These are phyloP conservation scores for Globia sparganii DNA, from an alignment of 2,888 invertebrate species.

Conservation along the genomic window DNA sequence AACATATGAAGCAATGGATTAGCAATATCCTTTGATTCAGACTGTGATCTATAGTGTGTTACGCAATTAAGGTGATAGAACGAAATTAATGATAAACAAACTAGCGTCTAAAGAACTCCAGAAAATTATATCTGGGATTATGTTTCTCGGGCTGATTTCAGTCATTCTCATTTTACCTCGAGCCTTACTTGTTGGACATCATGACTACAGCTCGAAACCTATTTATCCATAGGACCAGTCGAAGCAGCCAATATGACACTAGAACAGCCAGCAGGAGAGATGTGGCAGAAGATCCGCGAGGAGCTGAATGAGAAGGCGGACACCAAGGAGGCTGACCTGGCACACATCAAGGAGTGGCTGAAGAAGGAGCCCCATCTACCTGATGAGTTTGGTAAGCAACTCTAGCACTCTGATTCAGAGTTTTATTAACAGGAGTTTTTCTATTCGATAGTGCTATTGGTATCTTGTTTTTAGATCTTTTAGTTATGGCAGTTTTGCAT, in stretches of 20 bases:
- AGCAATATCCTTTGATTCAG: background rate
- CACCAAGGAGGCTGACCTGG: conserved; percentile 90
- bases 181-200: background rate
- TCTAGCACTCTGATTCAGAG: background rate
- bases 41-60: background rate
- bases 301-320: conserved; percentile 93
- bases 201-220: background rate
- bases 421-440: background rate
- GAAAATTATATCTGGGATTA: background rate
- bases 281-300: conserved; percentile 93
- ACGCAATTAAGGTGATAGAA: background rate
- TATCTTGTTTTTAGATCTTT: background rate
- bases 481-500: too few relatives aligned
- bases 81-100: background rate
- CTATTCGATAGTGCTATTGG: background rate
- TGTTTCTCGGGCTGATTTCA: background rate
- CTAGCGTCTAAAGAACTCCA: background rate
- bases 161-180: background rate
- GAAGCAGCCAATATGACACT: conserved; percentile 91
- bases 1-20: background rate
- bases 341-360: conserved; percentile 92
- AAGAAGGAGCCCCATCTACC: conserved; percentile 92
- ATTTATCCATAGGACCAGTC: conserved; percentile 72
- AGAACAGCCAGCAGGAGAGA: conserved; percentile 93
- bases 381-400: conserved; percentile 87